phyloP scores from a whole-genome alignment of 2,888 invertebrate genomes.

The Lottia gigantea region DNA sequence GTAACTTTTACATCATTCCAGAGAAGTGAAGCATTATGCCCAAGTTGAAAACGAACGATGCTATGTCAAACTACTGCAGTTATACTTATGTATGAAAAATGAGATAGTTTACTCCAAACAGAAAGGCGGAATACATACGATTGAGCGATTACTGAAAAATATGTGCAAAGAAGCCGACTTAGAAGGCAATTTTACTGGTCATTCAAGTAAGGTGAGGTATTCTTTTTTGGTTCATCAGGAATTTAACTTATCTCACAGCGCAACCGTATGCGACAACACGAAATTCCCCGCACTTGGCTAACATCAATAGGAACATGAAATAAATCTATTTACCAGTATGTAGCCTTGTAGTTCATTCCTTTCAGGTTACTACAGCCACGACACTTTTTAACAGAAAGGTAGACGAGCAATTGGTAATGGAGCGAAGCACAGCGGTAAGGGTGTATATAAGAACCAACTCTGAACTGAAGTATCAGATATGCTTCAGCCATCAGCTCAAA shows the following conservation, averaged over 20 bases:
- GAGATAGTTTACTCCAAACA: background rate
- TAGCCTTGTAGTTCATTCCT: background rate
- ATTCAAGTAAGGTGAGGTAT: background rate
- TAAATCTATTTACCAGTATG: too few relatives aligned
- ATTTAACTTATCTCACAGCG: too few relatives aligned
- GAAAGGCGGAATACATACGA: background rate
- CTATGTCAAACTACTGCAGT: background rate
- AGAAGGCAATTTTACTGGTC: background rate
- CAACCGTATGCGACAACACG: too few relatives aligned
- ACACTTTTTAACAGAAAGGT: background rate
- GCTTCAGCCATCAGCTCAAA: background rate
- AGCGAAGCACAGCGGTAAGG: background rate
- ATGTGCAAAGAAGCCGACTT: background rate
- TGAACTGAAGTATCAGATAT: conserved; percentile 3
- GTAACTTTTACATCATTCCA: background rate
- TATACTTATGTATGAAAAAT: background rate
- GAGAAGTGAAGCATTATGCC: background rate
- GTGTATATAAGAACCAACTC: background rate
- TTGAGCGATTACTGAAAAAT: background rate
- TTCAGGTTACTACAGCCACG: conserved; percentile 2
- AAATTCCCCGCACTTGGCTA: too few relatives aligned
- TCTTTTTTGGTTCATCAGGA: too few relatives aligned
- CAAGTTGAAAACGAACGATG: background rate
- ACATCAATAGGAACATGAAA: too few relatives aligned
- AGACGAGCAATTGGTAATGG: background rate